These are phyloP conservation scores for Coracias cyanogaster DNA, from an alignment of 2,797 vertebrate genomes.

Conservation along the genomic window DNA sequence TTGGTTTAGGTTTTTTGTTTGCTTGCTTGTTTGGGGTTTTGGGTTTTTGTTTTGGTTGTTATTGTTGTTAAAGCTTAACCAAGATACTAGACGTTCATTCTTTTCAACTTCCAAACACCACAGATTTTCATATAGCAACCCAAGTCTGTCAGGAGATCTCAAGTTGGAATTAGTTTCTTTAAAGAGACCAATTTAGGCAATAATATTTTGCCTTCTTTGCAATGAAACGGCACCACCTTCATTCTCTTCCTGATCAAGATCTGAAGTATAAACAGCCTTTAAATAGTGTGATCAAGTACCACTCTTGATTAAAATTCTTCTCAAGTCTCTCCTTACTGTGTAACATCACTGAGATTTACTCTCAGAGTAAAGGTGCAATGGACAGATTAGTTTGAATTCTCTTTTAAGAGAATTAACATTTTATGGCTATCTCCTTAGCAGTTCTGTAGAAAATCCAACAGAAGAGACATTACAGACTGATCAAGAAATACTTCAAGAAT, in stretches of 20 bases:
- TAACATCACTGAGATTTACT: not conserved
- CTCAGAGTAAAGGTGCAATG: not conserved
- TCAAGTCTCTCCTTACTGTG: not conserved
- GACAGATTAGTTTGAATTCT: not conserved
- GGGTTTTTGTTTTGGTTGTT: too few relatives aligned
- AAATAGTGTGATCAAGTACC: not conserved
- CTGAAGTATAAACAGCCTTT: not conserved
- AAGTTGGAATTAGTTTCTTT: not conserved
- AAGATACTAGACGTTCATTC: not conserved
- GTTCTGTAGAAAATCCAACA: not conserved
- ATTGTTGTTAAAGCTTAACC: not conserved
- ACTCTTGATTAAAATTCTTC: not conserved
- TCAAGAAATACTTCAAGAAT: not conserved
- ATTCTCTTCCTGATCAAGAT: not conserved
- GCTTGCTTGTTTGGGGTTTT: too few relatives aligned
- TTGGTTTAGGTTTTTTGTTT: too few relatives aligned
- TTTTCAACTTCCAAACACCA: not conserved
- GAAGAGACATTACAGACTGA: not conserved
- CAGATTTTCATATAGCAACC: not conserved
- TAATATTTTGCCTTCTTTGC: not conserved
- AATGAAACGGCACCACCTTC: not conserved
- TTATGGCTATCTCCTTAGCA: not conserved
- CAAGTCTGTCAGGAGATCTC: not conserved
- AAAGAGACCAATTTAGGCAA: not conserved
- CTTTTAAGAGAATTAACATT: not conserved